Conservation (phyloP, 2,797 vertebrate genomes). For the Cirrhinus molitorella region DNA sequence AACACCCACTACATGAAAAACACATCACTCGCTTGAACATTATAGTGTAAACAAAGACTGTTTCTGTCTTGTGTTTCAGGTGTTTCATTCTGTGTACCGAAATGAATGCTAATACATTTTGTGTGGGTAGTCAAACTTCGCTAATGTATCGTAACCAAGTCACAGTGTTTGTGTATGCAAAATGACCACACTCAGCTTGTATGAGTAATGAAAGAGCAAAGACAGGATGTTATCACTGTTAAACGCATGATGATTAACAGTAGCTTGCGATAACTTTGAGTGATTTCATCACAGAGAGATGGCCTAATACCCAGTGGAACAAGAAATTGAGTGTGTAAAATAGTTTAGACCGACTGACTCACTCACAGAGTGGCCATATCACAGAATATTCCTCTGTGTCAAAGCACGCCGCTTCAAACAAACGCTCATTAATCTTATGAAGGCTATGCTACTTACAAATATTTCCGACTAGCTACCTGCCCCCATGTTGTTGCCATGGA, state of each 20-base stretch:
- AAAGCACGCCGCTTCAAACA: constrained; percentile 52
- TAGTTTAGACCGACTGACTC: constrained; percentile 16
- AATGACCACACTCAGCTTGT: neutral
- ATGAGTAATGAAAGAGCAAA: neutral
- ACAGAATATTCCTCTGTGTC: constrained; percentile 35
- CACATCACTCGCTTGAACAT: neutral
- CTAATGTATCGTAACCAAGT: constrained; percentile 25
- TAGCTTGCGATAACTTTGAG: neutral
- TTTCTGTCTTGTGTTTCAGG: neutral
- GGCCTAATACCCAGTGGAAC: neutral
- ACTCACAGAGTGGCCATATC: neutral
- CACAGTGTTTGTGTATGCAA: constrained; percentile 31
- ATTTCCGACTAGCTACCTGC: constrained; percentile 68
- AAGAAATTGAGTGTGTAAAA: neutral
- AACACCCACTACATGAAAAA: constrained; percentile 42
- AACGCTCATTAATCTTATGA: constrained; percentile 55
- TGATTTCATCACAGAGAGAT: neutral
- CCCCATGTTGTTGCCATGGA: constrained; percentile 73
- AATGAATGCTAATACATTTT: neutral
- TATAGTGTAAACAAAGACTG: neutral
- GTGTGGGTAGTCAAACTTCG: constrained; percentile 9
- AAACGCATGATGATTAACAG: neutral
- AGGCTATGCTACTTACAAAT: constrained; percentile 48
- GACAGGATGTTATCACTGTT: constrained; percentile 13
- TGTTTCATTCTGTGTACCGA: neutral